Conservation (phyloP, 2,113 vertebrate genomes). For the Grammomys surdaster region DNA sequence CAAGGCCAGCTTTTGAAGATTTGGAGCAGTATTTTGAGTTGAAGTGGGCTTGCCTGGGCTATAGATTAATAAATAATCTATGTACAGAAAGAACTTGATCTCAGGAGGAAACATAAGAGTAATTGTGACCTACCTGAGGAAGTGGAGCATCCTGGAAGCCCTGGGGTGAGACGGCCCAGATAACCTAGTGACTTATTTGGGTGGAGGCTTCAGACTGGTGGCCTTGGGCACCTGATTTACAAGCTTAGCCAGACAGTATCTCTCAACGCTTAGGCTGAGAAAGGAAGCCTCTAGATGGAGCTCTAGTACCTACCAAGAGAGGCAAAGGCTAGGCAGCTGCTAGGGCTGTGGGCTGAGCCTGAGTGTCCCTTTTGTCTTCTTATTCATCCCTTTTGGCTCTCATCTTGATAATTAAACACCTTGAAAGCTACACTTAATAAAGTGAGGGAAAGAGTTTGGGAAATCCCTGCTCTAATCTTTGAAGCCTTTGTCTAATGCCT, state of each 20-base stretch:
- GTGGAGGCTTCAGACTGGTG: neutral
- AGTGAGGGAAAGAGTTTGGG: neutral
- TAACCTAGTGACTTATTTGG: neutral
- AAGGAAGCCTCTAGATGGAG: constrained; percentile 2
- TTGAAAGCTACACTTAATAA: neutral
- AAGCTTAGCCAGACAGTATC: neutral
- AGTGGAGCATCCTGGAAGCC: neutral
- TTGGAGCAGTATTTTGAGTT: neutral
- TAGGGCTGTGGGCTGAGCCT: too few relatives aligned
- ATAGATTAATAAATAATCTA: neutral
- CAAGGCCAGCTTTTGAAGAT: neutral
- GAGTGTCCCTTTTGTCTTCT: neutral
- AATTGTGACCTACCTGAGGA: neutral
- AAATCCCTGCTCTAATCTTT: neutral
- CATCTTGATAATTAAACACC: neutral
- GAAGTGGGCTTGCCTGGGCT: neutral
- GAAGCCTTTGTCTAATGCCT: neutral
- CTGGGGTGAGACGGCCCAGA: neutral
- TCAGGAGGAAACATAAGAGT: neutral
- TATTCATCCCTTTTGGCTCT: neutral
- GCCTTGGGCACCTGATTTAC: too few relatives aligned
- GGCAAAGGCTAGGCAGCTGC: neutral
- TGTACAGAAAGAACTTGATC: neutral
- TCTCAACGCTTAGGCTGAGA: neutral
- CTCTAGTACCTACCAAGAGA: neutral